phyloP scores from a whole-genome alignment of 2,888 invertebrate species.

The Heliconius ismenius region DNA sequence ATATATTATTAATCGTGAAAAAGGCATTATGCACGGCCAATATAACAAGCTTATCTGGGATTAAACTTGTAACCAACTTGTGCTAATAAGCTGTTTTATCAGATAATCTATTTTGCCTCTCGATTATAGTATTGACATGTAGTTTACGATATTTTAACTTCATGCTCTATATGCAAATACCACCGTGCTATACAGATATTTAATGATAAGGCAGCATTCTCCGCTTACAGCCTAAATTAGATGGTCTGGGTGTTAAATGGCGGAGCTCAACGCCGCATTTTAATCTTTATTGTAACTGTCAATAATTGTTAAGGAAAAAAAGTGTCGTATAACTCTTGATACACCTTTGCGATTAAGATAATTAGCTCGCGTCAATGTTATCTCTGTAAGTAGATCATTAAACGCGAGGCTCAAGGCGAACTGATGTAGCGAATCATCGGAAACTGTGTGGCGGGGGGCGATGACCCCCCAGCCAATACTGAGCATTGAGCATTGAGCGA shows the following conservation, averaged over 20 bases:
- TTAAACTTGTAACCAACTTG: background rate
- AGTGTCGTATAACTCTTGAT: background rate
- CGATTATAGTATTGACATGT: no score
- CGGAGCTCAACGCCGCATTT: background rate
- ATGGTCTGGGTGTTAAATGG: background rate
- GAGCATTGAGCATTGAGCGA: conserved; percentile 43
- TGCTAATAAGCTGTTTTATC: background rate
- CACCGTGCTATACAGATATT: no score
- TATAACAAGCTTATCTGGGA: background rate
- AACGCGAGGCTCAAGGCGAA: conserved; percentile 21
- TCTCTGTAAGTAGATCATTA: conserved; percentile 22
- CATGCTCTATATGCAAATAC: no score
- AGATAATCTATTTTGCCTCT: background rate
- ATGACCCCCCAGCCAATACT: conserved; percentile 45
- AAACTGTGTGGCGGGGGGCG: conserved; percentile 35
- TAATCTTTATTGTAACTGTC: background rate
- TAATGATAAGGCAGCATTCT: no score
- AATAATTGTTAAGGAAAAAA: background rate
- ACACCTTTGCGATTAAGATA: background rate
- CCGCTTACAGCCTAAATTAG: background rate
- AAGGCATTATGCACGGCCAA: background rate
- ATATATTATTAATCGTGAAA: background rate
- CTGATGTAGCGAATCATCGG: conserved; percentile 29
- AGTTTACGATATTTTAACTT: no score
- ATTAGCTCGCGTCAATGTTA: background rate